phyloP scores from a whole-genome alignment of 2,113 vertebrate species.

The Engraulis encrasicolus region DNA sequence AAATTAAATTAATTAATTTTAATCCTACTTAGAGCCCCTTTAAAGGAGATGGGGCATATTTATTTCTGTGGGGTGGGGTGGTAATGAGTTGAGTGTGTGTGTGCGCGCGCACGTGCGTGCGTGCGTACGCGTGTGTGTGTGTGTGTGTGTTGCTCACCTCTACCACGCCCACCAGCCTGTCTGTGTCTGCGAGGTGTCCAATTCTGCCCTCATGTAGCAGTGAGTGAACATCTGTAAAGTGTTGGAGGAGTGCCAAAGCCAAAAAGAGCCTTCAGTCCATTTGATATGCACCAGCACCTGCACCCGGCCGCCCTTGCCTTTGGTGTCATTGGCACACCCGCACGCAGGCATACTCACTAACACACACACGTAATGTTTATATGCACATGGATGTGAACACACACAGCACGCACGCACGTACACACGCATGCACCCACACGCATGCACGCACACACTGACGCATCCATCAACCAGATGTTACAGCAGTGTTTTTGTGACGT shows the following conservation, averaged over 20 bases:
- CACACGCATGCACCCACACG: background rate
- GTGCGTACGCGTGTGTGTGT: background rate
- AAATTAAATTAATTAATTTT: no score
- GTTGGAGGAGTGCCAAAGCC: conserved; percentile 23
- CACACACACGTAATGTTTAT: background rate
- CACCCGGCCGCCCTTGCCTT: background rate
- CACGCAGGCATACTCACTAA: background rate
- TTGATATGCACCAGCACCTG: conserved; percentile 32
- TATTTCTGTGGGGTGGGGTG: conserved; percentile 41
- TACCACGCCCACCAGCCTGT: background rate
- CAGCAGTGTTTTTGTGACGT: no score
- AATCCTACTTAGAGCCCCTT: no score
- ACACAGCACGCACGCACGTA: background rate
- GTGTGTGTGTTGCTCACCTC: background rate
- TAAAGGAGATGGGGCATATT: no score
- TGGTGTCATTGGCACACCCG: background rate
- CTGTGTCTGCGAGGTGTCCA: no score
- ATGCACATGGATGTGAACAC: background rate
- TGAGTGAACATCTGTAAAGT: conserved; percentile 32
- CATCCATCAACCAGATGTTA: background rate
- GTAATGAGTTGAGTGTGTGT: background rate
- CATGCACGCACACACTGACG: background rate
- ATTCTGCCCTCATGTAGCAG: conserved; percentile 36
- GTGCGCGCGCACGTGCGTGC: background rate
- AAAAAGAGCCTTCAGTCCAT: background rate